Base-by-base conservation (phyloP, 2,797 vertebrate species). In the Ptychobarbus kaznakovi region DNA sequence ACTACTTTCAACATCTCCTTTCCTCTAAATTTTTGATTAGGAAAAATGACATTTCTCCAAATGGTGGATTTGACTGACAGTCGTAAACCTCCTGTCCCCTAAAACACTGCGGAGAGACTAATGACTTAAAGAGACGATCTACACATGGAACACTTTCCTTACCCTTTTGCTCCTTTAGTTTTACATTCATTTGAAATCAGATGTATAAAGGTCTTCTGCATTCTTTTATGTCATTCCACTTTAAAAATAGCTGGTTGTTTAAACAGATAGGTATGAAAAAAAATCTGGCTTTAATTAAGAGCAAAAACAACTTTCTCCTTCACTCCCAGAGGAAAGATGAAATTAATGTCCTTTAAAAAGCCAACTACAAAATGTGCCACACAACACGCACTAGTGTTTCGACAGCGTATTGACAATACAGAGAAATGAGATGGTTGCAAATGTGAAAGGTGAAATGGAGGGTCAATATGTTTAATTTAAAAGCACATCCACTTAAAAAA, bases 11-110 rank as follows among this genome's bases (percentile, higher is more conserved):
- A 80, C 51, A 40, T 72, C 49, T 76, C 82, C 56, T 40, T 83
- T 89, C 90, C 84, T 51, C 49, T 56, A 22, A 87, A 87, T 88
- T 90, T 88, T 89, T 83, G 86, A 78, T 90, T 86, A 90, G 90
- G 68, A 91, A 89, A 91, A 82, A 90, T 80, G 88, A 89, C 84
- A 90, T 90, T 92, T 91, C 88, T 87, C 85, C 77, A 90, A 89
- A 91, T 58, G 74, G 77, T 35, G 61, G 16, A 87, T 87, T 56
- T 93, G 91, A 93, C 74, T 90, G 94, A 93, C 91, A 92, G 91
- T 88, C 88, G 68, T 79, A 87, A 91, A 90, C 89, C 87, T 88
- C 61, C 1, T 53, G 75, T 80, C 78, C 89, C 83, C 86, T 61
- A 85, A 81, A 82, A 88, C 91, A 91, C 89, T 16, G 73, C 82